A percentile compares a stretch with the other conserved stretches of the same genome.
phyloP scores from a whole-genome alignment of 2,797 vertebrate species.

The Chelon auratus region DNA sequence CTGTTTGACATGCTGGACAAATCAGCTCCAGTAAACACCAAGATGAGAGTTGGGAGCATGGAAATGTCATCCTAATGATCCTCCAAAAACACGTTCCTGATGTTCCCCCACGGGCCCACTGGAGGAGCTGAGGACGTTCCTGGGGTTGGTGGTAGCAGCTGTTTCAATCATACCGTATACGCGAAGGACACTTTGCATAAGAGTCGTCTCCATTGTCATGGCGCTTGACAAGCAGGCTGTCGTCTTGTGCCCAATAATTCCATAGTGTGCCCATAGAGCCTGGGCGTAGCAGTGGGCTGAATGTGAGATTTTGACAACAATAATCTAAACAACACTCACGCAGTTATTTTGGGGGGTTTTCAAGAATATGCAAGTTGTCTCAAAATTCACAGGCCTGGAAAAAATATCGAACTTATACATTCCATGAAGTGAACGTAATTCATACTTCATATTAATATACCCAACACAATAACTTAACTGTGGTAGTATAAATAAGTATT shows the following conservation, averaged over 20 bases:
- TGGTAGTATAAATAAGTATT: not conserved
- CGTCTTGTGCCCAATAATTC: conserved; percentile 3
- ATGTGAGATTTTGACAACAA: not conserved
- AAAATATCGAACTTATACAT: too few species aligned
- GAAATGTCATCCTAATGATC: conserved; percentile 25
- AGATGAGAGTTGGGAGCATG: not conserved
- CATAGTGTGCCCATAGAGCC: not conserved
- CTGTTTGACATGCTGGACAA: conserved; percentile 14
- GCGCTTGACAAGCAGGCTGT: conserved; percentile 13
- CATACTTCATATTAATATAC: not conserved
- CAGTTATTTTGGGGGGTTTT: too few species aligned
- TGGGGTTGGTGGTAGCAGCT: conserved; percentile 19
- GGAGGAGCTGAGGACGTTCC: conserved; percentile 13
- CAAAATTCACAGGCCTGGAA: too few species aligned
- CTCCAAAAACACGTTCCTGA: conserved; percentile 25
- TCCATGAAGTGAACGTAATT: too few species aligned
- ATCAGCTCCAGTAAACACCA: conserved; percentile 29
- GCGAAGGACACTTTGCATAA: conserved; percentile 15
- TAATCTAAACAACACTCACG: too few species aligned
- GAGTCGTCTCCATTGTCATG: conserved; percentile 16
- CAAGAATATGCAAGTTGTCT: too few species aligned
- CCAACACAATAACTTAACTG: not conserved
- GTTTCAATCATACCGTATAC: conserved; percentile 10
- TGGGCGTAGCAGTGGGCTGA: not conserved
- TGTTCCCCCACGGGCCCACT: conserved; percentile 24